Conservation (phyloP, 2,113 vertebrate genomes). For the Chiloscyllium plagiosum region DNA sequence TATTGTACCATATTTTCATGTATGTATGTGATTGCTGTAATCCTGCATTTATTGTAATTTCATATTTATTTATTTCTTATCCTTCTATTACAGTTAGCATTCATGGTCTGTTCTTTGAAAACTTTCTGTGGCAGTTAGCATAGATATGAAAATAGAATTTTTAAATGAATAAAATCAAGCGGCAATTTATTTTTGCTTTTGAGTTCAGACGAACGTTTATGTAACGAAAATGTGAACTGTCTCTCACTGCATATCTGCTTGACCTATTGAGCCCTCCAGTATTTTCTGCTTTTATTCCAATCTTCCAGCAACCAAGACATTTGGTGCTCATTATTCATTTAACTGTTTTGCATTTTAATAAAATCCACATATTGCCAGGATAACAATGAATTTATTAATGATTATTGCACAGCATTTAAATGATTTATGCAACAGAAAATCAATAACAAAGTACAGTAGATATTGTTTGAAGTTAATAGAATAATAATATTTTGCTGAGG, state of each 20-base stretch:
- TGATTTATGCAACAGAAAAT: background rate
- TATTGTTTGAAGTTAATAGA: background rate
- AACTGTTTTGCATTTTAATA: background rate
- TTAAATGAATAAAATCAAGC: background rate
- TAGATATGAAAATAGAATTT: background rate
- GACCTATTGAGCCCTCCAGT: background rate
- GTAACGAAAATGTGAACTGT: background rate
- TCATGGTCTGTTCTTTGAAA: background rate
- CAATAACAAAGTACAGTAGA: background rate
- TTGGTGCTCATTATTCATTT: background rate
- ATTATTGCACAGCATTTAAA: slow-evolving; percentile 31
- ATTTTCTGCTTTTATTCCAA: background rate
- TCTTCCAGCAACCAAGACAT: background rate
- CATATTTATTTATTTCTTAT: background rate
- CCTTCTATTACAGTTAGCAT: background rate
- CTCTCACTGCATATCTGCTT: no score
- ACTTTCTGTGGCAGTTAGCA: background rate
- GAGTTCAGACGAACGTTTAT: background rate
- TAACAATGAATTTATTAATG: background rate
- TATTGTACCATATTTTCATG: no score
- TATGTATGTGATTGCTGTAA: background rate
- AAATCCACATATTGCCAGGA: background rate
- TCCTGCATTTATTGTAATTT: background rate
- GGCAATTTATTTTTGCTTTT: background rate
- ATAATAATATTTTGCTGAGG: background rate